Conservation (phyloP, 2,113 vertebrate genomes). For the Engystomops pustulosus region DNA sequence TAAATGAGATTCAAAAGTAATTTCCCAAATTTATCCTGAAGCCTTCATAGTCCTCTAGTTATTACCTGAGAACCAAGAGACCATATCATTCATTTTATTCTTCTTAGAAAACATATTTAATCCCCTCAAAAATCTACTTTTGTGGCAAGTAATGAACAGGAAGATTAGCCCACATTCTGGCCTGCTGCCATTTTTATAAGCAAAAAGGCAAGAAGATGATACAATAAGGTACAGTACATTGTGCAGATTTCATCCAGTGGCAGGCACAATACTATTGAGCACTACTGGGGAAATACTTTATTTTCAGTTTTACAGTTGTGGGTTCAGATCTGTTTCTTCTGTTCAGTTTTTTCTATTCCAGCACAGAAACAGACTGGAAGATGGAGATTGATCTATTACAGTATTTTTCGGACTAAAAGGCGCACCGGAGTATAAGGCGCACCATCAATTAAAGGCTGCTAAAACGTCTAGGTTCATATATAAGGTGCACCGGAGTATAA, state of each 20-base stretch:
- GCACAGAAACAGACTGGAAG: too few relatives aligned
- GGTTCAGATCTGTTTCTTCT: too few relatives aligned
- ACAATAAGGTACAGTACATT: neutral
- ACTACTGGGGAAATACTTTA: too few relatives aligned
- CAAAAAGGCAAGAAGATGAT: neutral
- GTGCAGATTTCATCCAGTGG: neutral
- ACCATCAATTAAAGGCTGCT: too few relatives aligned
- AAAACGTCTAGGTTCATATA: too few relatives aligned
- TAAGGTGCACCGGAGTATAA: too few relatives aligned
- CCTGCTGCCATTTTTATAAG: neutral
- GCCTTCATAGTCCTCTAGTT: neutral
- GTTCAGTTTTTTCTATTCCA: too few relatives aligned
- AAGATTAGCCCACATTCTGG: constrained; percentile 10
- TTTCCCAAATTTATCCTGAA: neutral
- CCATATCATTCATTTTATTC: constrained; percentile 24
- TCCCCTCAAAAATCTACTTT: constrained; percentile 14
- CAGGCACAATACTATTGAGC: neutral
- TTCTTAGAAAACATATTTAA: constrained; percentile 28
- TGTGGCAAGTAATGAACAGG: neutral
- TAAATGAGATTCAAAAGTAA: neutral
- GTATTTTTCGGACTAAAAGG: too few relatives aligned
- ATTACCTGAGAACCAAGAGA: constrained; percentile 40
- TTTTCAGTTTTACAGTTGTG: too few relatives aligned
- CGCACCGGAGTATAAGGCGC: too few relatives aligned
- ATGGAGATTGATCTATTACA: too few relatives aligned